Conservation (phyloP, 92 coral and sea anemone species). For the Parazoanthus darwini region DNA sequence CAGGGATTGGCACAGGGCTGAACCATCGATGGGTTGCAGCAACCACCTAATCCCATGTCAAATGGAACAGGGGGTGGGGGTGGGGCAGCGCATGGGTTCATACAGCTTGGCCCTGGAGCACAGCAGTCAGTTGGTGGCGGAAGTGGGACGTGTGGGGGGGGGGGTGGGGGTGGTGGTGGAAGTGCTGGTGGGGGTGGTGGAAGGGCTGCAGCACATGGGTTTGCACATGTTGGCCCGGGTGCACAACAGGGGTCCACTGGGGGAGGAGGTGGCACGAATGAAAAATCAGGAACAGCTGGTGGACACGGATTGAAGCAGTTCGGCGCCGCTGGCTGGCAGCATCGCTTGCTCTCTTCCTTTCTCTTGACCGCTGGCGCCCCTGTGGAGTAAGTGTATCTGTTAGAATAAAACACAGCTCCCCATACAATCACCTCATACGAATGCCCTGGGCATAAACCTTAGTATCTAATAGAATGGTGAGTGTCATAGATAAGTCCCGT, state of each 20-base stretch:
- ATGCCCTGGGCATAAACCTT: too few species aligned
- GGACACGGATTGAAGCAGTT: conserved; percentile 34
- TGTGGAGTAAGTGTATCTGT: not conserved
- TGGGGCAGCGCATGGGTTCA: conserved; percentile 65
- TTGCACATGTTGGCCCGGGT: not conserved
- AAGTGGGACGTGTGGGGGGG: conserved; percentile 43
- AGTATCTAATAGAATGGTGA: too few species aligned
- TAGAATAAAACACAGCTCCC: not conserved
- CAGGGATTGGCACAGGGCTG: conserved; percentile 82
- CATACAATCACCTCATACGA: too few species aligned
- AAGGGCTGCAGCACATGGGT: conserved; percentile 39
- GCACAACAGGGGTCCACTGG: conserved; percentile 21
- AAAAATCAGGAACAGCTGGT: conserved; percentile 15
- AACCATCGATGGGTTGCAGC: conserved; percentile 72
- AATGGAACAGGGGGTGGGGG: conserved; percentile 45
- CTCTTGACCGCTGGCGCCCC: conserved; percentile 8
- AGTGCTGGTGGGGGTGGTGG: conserved; percentile 60
- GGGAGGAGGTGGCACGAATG: conserved; percentile 19
- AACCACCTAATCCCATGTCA: conserved; percentile 54
- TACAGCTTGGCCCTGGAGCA: conserved; percentile 63
- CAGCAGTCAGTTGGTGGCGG: conserved; percentile 63
- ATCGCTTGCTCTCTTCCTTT: conserved; percentile 37
- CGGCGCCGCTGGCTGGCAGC: conserved; percentile 19
- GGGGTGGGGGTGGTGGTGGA: conserved; percentile 45
- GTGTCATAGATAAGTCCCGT: too few species aligned